phyloP scores from a whole-genome alignment of 2,113 vertebrate genomes.

The Mobula hypostoma region DNA sequence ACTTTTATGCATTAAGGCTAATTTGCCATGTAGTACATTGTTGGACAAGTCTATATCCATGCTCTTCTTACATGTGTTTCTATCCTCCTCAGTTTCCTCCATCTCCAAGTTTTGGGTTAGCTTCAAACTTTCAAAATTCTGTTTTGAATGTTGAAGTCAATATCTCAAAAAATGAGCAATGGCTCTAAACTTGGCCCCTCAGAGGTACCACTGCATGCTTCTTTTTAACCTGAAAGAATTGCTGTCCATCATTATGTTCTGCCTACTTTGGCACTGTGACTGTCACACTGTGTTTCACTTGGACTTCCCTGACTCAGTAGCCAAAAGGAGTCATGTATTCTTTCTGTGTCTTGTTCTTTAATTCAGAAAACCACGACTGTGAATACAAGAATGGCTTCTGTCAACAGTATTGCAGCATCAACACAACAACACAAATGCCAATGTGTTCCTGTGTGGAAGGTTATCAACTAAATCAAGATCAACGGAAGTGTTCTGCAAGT shows the following conservation, averaged over 20 bases:
- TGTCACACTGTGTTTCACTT: background rate
- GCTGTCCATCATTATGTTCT: background rate
- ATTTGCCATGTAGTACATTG: background rate
- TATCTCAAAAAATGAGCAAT: too few species aligned
- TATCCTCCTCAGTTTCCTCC: background rate
- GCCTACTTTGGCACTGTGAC: background rate
- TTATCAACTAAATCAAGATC: slow-evolving; percentile 51
- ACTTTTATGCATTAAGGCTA: background rate
- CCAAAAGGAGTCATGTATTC: background rate
- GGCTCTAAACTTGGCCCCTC: background rate
- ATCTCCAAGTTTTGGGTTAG: background rate
- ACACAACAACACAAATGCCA: slow-evolving; percentile 19
- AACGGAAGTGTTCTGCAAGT: slow-evolving; percentile 48
- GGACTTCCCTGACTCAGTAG: background rate
- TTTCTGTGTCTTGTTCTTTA: background rate
- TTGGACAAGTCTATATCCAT: background rate
- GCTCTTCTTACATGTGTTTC: background rate
- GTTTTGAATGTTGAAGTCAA: background rate
- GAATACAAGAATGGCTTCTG: slow-evolving; percentile 61
- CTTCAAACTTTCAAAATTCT: background rate
- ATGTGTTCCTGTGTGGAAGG: slow-evolving; percentile 54
- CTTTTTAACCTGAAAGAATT: background rate
- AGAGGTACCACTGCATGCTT: background rate
- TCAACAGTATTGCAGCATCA: slow-evolving; percentile 61
- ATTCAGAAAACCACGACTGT: slow-evolving; percentile 55